Base-by-base conservation (phyloP, 1,140 invertebrate genomes). In the Euglossa dilemma region DNA sequence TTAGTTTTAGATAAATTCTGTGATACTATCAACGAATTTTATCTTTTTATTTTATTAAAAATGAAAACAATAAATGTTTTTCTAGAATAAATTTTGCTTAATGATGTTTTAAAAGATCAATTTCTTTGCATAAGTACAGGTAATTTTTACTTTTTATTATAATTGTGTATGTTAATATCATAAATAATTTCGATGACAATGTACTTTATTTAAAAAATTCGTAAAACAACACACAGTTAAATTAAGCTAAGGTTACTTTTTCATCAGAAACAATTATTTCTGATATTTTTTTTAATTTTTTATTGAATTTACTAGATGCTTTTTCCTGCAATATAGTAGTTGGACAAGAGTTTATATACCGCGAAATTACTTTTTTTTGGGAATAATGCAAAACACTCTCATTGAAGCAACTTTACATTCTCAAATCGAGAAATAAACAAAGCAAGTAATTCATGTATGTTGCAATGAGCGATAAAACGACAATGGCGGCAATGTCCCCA, bases 401-500 rank as follows among this genome's bases (percentile, higher is more conserved):
- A 45, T 59, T 23, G n/a, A 11, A 14, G 9, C 28, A 57, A 54
- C n/a, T 47, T 52, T 57, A 75, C 57, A 25, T 59, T 45, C 8
- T n/a, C 57, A 25, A 70, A 23, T 4, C 12, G n/a, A 50, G 16
- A 16, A 77, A 63, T n/a, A 47, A 70, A 59, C 69, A 20, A 57
- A 57, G 54, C 54, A 69, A 82, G 73, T 71, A 59, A 75, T 45
- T 47, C 61, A 84, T 79, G 83, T 67, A 87, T 59, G 66, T 80
- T 87, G 77, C 52, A 79, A 90, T 91, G 89, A 92, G 87, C 87
- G 83, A 90, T 92, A 91, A 93, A 92, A 92, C 91, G 90, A 93
- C 91, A 93, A 93, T 93, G 92, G 92, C 92, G 90, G 92, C 92
- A 92, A 91, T 93, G 91, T 93, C 92, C 89, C 93, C 93, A 70